Percentiles rank a stretch among this genome's conserved stretches.
Evolutionary conservation across 2,113 vertebrate species (phyloP).

Genomic region (Opisthocomus hoazin): DNA sequence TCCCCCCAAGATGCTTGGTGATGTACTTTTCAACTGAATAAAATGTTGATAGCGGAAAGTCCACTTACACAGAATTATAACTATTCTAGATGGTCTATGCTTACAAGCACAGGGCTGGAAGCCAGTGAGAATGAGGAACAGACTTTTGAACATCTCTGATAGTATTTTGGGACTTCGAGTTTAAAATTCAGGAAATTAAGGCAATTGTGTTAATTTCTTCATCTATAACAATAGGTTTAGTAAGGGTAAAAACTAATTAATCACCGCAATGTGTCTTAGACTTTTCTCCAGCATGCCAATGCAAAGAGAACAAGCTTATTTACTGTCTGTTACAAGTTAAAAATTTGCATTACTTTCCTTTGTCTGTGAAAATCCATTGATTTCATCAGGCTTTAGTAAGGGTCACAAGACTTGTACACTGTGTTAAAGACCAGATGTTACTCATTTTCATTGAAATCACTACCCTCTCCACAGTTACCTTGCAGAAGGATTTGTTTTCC

Average conservation of each 20-base stretch:
- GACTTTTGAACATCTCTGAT: not conserved
- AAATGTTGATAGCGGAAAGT: not conserved
- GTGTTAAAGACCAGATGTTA: not conserved
- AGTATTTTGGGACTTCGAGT: not conserved
- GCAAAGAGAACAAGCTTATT: not conserved
- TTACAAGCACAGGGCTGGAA: not conserved
- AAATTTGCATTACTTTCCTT: not conserved
- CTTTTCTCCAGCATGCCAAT: not conserved
- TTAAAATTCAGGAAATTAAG: not conserved
- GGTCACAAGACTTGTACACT: not conserved
- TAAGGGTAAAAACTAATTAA: not conserved
- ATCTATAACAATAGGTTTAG: not conserved
- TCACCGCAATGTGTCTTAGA: accelerated
- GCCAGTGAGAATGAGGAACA: not conserved
- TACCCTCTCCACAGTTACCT: not conserved
- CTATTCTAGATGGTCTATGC: not conserved
- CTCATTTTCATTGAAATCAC: not conserved
- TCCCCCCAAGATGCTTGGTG: not conserved
- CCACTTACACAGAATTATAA: not conserved
- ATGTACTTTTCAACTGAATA: not conserved
- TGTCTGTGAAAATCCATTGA: not conserved
- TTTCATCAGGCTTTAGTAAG: not conserved
- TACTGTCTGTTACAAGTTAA: not conserved
- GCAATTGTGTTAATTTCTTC: not conserved
- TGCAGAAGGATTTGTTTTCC: not conserved